Percentiles rank a stretch among this genome's conserved stretches.
These are phyloP conservation scores for Ophion ventricosus DNA, from an alignment of 2,888 invertebrate species.

Conservation along the genomic window DNA sequence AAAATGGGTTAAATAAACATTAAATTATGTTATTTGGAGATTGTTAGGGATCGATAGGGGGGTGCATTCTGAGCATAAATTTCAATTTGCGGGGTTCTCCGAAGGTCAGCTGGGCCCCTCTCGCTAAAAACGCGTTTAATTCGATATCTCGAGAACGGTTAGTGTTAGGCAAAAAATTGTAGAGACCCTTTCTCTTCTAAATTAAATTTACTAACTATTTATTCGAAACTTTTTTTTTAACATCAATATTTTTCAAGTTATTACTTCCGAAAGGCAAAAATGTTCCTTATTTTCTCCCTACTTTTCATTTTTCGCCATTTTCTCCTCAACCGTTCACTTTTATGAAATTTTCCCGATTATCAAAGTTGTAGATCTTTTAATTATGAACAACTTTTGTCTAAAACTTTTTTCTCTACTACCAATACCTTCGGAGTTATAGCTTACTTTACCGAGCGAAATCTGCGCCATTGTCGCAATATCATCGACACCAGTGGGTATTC, in stretches of 20 bases:
- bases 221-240: constrained; percentile 28
- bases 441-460: constrained; percentile 26
- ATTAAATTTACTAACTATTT: constrained; percentile 29
- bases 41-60: constrained; percentile 29
- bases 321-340: constrained; percentile 24
- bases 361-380: too few relatives aligned
- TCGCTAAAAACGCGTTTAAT: constrained; percentile 47
- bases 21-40: constrained; percentile 12
- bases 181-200: constrained; percentile 40
- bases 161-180: constrained; percentile 41
- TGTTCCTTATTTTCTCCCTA: constrained; percentile 2
- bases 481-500: too few relatives aligned
- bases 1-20: not conserved
- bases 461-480: too few relatives aligned
- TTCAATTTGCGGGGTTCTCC: constrained; percentile 34
- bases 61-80: constrained; percentile 41
- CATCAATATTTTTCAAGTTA: too few relatives aligned
- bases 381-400: too few relatives aligned
- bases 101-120: constrained; percentile 26
- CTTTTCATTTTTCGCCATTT: constrained; percentile 5
- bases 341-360: too few relatives aligned
- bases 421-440: constrained; percentile 7
- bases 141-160: constrained; percentile 46
- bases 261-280: constrained; percentile 37
- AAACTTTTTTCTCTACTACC: too few relatives aligned